Evolutionary conservation across 2,888 invertebrate species (phyloP).

Genomic region (Apamea crenata): DNA sequence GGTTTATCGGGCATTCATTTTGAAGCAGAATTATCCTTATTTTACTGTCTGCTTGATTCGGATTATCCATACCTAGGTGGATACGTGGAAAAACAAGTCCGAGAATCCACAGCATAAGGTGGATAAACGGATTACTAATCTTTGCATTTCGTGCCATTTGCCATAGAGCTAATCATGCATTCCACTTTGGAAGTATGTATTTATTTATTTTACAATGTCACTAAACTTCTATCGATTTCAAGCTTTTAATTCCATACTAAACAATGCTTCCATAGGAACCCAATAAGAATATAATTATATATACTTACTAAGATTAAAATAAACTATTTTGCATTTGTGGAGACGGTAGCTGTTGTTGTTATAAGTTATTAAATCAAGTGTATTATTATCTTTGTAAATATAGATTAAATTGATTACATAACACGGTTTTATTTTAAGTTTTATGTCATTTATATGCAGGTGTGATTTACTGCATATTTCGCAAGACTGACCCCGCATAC

Average conservation of each 20-base stretch:
- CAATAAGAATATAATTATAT: constrained; percentile 10
- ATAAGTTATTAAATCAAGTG: constrained; percentile 65
- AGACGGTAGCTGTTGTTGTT: constrained; percentile 39
- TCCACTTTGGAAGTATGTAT: constrained; percentile 65
- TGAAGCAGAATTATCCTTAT: background rate
- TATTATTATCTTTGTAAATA: constrained; percentile 66
- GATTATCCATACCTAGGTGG: background rate
- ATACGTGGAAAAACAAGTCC: background rate
- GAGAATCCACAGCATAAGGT: background rate
- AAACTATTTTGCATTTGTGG: constrained; percentile 59
- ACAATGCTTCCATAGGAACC: constrained; percentile 41
- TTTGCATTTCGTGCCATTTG: constrained; percentile 56
- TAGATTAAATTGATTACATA: constrained; percentile 59
- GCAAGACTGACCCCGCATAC: background rate
- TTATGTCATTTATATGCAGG: background rate
- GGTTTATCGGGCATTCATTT: background rate
- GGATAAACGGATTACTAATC: constrained; percentile 24
- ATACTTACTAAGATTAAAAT: constrained; percentile 17
- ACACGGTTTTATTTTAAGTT: constrained; percentile 23
- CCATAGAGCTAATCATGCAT: constrained; percentile 67
- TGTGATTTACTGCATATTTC: constrained; percentile 2
- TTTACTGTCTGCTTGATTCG: background rate
- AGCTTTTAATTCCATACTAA: constrained; percentile 41
- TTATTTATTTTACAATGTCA: constrained; percentile 29
- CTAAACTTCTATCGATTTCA: constrained; percentile 10